These are phyloP conservation scores for Popillia japonica DNA, from an alignment of 1,140 invertebrate species.

Conservation along the genomic window DNA sequence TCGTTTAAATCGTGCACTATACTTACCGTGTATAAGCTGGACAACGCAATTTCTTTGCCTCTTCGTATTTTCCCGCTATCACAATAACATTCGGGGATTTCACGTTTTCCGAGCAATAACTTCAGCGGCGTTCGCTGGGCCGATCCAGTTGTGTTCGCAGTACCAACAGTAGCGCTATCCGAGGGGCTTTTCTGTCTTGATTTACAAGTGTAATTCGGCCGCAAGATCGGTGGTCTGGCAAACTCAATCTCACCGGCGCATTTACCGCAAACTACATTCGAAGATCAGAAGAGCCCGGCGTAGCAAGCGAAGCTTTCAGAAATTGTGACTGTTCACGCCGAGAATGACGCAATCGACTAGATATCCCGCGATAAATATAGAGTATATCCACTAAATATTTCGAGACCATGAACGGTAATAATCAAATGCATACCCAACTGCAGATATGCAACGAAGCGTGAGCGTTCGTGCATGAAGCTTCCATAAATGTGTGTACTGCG, in stretches of 20 bases:
- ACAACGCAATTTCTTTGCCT: neutral
- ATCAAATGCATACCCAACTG: neutral
- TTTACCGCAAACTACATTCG: constrained; percentile 14
- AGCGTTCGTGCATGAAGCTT: neutral
- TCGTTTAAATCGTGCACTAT: neutral
- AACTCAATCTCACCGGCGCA: constrained; percentile 18
- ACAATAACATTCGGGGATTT: neutral
- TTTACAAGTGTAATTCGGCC: constrained; percentile 33
- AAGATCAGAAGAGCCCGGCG: neutral
- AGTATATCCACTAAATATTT: too few relatives aligned
- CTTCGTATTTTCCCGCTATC: neutral
- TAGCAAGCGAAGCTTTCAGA: neutral
- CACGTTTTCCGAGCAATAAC: constrained; percentile 15
- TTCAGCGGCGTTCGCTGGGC: neutral
- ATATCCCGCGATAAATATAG: too few relatives aligned
- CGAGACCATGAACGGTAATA: neutral
- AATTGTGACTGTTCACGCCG: neutral
- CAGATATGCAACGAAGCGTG: neutral
- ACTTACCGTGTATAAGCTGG: neutral
- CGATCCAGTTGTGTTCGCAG: neutral
- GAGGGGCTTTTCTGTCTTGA: constrained; percentile 15
- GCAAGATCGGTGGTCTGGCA: neutral
- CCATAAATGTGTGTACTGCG: neutral
- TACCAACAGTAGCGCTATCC: neutral
- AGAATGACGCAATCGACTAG: too few relatives aligned